Conservation (phyloP, 2,113 vertebrate genomes). For the Planiliza haematocheilus region DNA sequence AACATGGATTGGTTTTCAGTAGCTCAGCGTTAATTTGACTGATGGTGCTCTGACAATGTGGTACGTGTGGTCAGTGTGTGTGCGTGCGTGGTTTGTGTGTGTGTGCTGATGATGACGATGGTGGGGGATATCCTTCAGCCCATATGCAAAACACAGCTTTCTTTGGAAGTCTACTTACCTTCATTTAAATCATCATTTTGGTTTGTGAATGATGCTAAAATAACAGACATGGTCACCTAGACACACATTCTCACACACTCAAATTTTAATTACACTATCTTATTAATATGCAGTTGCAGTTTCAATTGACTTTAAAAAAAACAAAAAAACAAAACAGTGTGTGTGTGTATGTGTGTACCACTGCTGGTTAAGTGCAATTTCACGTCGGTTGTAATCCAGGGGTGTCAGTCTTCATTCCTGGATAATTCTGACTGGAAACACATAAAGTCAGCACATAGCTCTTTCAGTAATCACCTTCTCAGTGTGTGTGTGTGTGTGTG, state of each 20-base stretch:
- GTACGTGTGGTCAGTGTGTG: conserved; percentile 49
- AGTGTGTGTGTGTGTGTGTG: conserved; percentile 32
- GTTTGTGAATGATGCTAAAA: conserved; percentile 55
- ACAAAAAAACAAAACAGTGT: no score
- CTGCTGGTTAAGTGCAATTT: conserved; percentile 71
- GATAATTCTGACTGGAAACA: conserved; percentile 68
- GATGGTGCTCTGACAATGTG: conserved; percentile 60
- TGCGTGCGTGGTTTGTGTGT: conserved; percentile 14
- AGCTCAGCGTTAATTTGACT: conserved; percentile 70
- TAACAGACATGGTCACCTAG: conserved; percentile 26
- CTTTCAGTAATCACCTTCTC: conserved; percentile 59
- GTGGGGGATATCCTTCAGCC: neutral
- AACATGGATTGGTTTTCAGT: conserved; percentile 58
- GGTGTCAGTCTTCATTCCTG: conserved; percentile 74
- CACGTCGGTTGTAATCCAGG: conserved; percentile 70
- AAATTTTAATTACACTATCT: conserved; percentile 7
- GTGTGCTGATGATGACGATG: conserved; percentile 1
- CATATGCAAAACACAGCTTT: conserved; percentile 13
- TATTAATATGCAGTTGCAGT: conserved; percentile 20
- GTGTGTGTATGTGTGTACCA: conserved; percentile 26
- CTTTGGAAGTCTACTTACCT: conserved; percentile 62
- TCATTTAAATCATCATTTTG: conserved; percentile 61
- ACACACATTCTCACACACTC: conserved; percentile 13
- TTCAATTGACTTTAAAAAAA: neutral
- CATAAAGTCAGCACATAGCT: conserved; percentile 65